Base-by-base conservation (phyloP, 2,888 invertebrate genomes). In the Mesopsocus fuscifrons region DNA sequence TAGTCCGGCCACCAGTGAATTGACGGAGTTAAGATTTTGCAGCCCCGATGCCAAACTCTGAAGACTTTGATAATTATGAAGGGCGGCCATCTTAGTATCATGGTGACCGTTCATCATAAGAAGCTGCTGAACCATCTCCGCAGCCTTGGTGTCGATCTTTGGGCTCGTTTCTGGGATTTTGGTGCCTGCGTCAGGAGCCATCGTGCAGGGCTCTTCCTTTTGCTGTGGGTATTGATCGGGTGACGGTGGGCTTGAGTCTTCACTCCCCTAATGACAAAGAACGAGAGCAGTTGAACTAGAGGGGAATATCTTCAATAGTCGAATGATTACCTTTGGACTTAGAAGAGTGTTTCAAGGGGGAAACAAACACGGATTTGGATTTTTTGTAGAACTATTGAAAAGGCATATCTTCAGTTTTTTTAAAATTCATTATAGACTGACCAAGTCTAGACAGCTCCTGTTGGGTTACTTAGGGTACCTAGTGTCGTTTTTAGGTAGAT, bases 1-100 rank as follows among this genome's bases (percentile, higher is more conserved):
- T 51, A 75, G 65, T 52, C 71, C 70, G 45, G 77, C 74, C 48
- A 73, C 68, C 53, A 70, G 49, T 43, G 65, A 62, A 48, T 69
- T 63, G 50, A 72, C 57, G 44, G 65, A 66, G 52, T 71, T 71
- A 53, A 71, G 68, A 58, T 69, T 69, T 51, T 72, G 69, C 53
- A 77, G 76, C 61, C 83, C 70, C 49, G 77, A 76, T 47, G 81
- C 78, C 53, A 84, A 64, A 56, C 79, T 83, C 64, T 84, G 83
- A 46, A 84, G 71, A 63, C 81, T 84, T 57, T 77, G 77, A 48
- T 76, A 67, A 41, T 74, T 68, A 51, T 68, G 67, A 61, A 69
- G 65, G 56, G 60, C 68, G 44, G 67, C 66, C 54, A 38, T 38
- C 21, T 38, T 38, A 20, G n/a, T 38, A 21, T 38, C 38, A 11